Conservation (phyloP, 2,113 vertebrate species). For the Penelope pileata region DNA sequence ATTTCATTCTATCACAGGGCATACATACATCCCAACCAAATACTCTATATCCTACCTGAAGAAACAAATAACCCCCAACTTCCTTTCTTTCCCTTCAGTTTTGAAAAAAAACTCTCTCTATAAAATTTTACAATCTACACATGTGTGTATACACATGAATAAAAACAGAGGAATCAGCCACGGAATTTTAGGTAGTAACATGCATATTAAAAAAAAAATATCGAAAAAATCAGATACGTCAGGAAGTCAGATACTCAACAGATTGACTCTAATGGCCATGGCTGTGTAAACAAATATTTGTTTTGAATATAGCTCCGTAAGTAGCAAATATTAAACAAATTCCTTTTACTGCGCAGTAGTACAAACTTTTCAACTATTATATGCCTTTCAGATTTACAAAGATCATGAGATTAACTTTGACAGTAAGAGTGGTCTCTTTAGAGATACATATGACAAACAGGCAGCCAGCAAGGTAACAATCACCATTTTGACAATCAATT, state of each 20-base stretch:
- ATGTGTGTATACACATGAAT: rapidly evolving
- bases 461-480: slow-evolving; percentile 24
- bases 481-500: slow-evolving; percentile 40
- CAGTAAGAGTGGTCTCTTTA: neutral
- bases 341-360: neutral
- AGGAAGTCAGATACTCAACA: neutral
- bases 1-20: neutral
- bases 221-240: neutral
- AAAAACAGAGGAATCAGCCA: neutral
- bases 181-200: neutral
- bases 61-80: neutral
- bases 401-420: neutral
- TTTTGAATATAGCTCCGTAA: neutral
- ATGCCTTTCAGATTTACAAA: neutral
- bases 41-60: neutral
- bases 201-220: neutral
- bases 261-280: neutral
- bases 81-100: neutral
- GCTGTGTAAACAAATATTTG: neutral
- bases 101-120: neutral
- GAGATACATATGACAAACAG: neutral
- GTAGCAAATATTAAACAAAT: neutral
- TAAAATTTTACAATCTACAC: neutral
- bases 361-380: neutral
- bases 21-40: neutral